Evolutionary conservation across 2,888 invertebrate species (phyloP), one percentile per base, ranked within the genome.

Genomic region (Teinopalpus imperialis): DNA sequence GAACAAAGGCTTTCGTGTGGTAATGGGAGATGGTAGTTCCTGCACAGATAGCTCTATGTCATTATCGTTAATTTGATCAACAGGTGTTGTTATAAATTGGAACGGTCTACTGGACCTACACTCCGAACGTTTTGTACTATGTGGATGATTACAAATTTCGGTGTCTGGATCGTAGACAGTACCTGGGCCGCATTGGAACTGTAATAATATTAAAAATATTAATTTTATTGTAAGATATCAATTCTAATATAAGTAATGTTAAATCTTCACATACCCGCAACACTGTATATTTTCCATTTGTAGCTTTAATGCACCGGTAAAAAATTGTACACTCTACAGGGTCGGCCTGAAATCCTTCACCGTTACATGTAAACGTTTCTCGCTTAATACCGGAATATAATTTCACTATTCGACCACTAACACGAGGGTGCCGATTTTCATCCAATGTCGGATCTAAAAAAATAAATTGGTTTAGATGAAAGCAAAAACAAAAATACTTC

Each of bases 261-360:
- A 20, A 6, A 13, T 10, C 21, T 12, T 6, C 26, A 20, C 36
- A 1, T 65, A 89, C 87, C 59, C 87, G 81, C 56, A 91, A 93
- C 7, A 92, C 87, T 3, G 90, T 91, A 51, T 90, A 87, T 54
- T 80, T 86, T 29, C 86, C 85, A 46, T 81, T 81, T 46, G 90
- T 90, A 64, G 91, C 91, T 58, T 90, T 87, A 9, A 94, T 91
- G 58, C 96, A 96, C 62, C 95, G 90, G 69, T 95, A 95, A 78
- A 95, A 96, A 39, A 91, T 81, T 35, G 89, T 87, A 66, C 96
- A 96, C 64, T 94, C 90, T n/a, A 69, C 68, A n/a, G 92, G 90
- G 69, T 95, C 94, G 1, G 91, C 89, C 68, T 92, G 91, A 53
- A 94, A 94, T 12, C 95, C 96, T 74, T 94, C 94, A 10, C 86